Conservation (phyloP, 2,797 vertebrate genomes). For the Okamejei kenojei region DNA sequence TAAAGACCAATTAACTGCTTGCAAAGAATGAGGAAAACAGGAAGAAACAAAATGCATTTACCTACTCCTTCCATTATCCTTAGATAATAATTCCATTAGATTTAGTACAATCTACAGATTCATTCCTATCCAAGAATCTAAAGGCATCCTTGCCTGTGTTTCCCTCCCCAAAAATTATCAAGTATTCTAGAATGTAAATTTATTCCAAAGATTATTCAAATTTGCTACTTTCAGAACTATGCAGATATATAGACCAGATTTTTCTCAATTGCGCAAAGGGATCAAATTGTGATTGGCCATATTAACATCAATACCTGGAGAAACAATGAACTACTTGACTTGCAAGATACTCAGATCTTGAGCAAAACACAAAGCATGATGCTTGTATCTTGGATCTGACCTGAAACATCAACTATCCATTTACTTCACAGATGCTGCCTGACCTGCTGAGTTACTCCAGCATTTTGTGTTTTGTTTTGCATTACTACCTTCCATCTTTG, state of each 20-base stretch:
- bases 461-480: too few relatives aligned
- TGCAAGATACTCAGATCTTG: too few relatives aligned
- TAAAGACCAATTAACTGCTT: neutral
- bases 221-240: neutral
- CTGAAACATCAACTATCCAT: too few relatives aligned
- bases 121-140: neutral
- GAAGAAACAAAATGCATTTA: neutral
- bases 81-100: neutral
- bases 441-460: too few relatives aligned
- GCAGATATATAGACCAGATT: neutral
- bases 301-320: neutral
- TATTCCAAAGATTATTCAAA: neutral
- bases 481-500: neutral
- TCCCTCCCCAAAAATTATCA: neutral
- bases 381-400: too few relatives aligned
- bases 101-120: neutral
- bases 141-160: neutral
- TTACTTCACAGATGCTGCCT: too few relatives aligned
- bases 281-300: neutral
- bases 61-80: neutral
- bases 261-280: neutral
- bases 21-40: neutral
- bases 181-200: neutral
- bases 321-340: too few relatives aligned
- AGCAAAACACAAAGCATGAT: too few relatives aligned